Conservation (phyloP, 2,113 vertebrate species). For the Donacobius atricapilla region DNA sequence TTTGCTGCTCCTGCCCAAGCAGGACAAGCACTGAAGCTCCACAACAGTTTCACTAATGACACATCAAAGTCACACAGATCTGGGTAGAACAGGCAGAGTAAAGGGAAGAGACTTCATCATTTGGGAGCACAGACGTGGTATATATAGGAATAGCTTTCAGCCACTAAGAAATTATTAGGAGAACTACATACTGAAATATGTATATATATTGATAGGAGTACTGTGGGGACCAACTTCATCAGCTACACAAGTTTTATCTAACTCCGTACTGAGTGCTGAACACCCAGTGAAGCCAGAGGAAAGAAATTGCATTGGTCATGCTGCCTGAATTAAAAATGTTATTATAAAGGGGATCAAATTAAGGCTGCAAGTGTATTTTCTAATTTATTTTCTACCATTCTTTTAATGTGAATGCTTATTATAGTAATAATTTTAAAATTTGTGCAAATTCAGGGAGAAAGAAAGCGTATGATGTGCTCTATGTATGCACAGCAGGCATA, state of each 20-base stretch:
- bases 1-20: neutral
- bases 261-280: neutral
- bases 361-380: neutral
- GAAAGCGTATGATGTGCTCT: neutral
- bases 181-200: neutral
- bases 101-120: neutral
- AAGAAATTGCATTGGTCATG: neutral
- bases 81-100: neutral
- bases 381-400: neutral
- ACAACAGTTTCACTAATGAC: neutral
- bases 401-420: slow-evolving; percentile 5
- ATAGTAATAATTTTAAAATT: neutral
- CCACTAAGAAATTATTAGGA: neutral
- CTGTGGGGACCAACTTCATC: neutral
- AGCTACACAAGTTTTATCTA: neutral
- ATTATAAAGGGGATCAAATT: neutral
- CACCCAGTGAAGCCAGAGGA: rapidly evolving
- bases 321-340: neutral
- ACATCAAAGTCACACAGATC: neutral
- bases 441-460: neutral
- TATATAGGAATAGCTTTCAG: neutral
- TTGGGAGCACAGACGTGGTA: neutral
- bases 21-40: neutral
- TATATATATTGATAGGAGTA: neutral
- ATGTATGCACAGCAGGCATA: neutral